Conservation (phyloP, 2,797 vertebrate species). For the Acestrorhynchus altus region DNA sequence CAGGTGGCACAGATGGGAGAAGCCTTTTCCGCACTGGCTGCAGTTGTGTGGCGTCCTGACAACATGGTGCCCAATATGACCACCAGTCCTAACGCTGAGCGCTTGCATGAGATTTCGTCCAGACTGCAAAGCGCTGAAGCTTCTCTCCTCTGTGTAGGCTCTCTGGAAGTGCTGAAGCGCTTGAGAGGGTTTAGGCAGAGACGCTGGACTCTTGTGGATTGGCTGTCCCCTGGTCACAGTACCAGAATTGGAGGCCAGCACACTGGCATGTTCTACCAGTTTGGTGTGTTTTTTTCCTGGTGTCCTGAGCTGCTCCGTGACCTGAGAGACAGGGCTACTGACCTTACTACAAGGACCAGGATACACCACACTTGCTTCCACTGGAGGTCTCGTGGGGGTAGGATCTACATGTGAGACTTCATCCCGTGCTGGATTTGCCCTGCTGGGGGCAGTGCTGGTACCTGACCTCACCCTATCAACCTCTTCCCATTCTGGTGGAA, state of each 20-base stretch:
- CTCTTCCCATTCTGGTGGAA: conserved; percentile 58
- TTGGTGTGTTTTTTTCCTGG: conserved; percentile 63
- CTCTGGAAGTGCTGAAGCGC: conserved; percentile 60
- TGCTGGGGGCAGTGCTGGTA: conserved; percentile 29
- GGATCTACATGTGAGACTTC: conserved; percentile 31
- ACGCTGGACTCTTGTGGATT: conserved; percentile 60
- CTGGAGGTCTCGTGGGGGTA: conserved; percentile 16
- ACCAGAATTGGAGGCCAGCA: conserved; percentile 54
- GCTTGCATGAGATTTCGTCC: conserved; percentile 57
- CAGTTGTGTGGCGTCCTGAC: conserved; percentile 63
- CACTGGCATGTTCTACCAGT: conserved; percentile 30
- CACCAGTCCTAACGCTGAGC: conserved; percentile 65
- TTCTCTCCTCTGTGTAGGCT: conserved; percentile 61
- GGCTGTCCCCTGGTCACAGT: conserved; percentile 56
- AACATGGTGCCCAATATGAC: conserved; percentile 60
- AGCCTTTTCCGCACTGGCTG: conserved; percentile 78
- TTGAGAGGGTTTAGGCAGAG: conserved; percentile 66
- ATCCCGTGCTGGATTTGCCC: conserved; percentile 22
- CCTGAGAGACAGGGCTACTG: conserved; percentile 54
- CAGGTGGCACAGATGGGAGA: conserved; percentile 80
- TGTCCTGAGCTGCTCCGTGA: conserved; percentile 64
- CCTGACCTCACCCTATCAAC: conserved; percentile 48
- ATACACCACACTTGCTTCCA: conserved; percentile 61
- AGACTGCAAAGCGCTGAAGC: conserved; percentile 41
- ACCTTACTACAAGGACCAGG: conserved; percentile 59